Percentiles rank a stretch among this genome's conserved stretches.
These are phyloP conservation scores for Gortyna flavago DNA, from an alignment of 2,888 invertebrate species.

Conservation along the genomic window DNA sequence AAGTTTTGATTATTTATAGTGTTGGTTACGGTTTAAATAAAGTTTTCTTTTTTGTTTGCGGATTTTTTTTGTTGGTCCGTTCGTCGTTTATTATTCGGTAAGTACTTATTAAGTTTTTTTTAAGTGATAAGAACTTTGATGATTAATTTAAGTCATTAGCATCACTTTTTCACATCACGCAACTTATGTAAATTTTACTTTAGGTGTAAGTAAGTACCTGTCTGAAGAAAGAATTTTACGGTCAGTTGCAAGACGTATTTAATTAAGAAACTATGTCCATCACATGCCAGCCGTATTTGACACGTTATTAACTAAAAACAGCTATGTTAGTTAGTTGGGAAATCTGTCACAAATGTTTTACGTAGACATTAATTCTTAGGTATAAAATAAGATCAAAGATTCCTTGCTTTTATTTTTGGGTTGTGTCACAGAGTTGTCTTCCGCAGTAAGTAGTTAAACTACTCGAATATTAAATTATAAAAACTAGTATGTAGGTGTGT, in stretches of 20 bases:
- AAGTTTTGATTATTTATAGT: slow-evolving; percentile 52
- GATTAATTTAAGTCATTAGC: background rate
- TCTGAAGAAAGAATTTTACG: slow-evolving; percentile 17
- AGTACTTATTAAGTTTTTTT: slow-evolving; percentile 56
- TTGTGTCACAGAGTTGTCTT: background rate
- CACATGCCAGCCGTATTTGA: slow-evolving; percentile 67
- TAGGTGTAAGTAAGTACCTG: background rate
- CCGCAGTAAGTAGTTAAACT: background rate
- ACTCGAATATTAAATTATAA: background rate
- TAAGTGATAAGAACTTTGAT: background rate
- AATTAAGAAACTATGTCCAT: slow-evolving; percentile 71
- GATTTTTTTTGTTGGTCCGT: slow-evolving; percentile 47
- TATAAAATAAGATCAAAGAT: slow-evolving; percentile 28
- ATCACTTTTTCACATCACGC: too few relatives aligned
- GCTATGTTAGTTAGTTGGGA: slow-evolving; percentile 3
- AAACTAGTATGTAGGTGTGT: background rate
- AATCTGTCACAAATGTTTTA: slow-evolving; percentile 37
- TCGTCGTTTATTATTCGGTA: slow-evolving; percentile 51
- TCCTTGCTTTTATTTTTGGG: slow-evolving; percentile 20
- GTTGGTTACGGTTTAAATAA: slow-evolving; percentile 54
- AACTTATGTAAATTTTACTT: background rate
- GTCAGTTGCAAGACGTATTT: slow-evolving; percentile 52
- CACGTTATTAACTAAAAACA: slow-evolving; percentile 54
- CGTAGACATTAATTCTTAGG: slow-evolving; percentile 5
- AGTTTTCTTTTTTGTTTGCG: slow-evolving; percentile 64